A percentile compares a stretch with the other conserved stretches of the same genome.
phyloP scores from a whole-genome alignment of 2,797 vertebrate genomes.

The Poeciliopsis infans region DNA sequence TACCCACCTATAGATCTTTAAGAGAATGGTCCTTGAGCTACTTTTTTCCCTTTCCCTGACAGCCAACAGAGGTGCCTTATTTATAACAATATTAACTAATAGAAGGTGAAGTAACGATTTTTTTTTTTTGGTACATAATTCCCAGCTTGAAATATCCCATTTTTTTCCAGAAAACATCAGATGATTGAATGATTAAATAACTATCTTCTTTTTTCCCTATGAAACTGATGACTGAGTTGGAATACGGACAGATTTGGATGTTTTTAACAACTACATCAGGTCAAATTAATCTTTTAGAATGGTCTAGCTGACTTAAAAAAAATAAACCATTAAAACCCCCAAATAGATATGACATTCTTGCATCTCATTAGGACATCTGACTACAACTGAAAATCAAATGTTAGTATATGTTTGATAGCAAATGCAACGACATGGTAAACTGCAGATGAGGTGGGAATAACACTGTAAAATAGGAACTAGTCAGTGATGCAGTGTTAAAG shows the following conservation, averaged over 20 bases:
- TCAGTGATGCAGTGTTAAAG: slow-evolving; percentile 1
- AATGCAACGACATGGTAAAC: neutral
- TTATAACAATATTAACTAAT: slow-evolving; percentile 4
- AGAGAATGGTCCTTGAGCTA: neutral
- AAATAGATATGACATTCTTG: neutral
- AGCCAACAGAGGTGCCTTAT: neutral
- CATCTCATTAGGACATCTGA: neutral
- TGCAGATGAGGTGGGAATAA: neutral
- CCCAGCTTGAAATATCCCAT: slow-evolving; percentile 10
- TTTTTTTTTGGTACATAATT: slow-evolving; percentile 8
- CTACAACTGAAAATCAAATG: neutral
- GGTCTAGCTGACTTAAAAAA: neutral
- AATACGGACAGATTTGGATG: neutral
- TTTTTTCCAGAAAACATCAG: slow-evolving; percentile 2
- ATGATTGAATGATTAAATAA: slow-evolving; percentile 6
- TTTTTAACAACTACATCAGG: neutral
- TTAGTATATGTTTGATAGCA: neutral
- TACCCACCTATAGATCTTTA: neutral
- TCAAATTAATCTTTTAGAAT: neutral
- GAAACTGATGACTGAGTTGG: neutral
- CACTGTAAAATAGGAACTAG: neutral
- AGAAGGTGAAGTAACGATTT: neutral
- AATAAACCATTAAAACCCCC: neutral
- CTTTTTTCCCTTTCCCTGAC: slow-evolving; percentile 2
- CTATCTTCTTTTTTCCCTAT: neutral